Percentiles rank a stretch among this genome's conserved stretches.
These are phyloP conservation scores for Neostethus bicornis DNA, from an alignment of 2,797 vertebrate species.

Conservation along the genomic window DNA sequence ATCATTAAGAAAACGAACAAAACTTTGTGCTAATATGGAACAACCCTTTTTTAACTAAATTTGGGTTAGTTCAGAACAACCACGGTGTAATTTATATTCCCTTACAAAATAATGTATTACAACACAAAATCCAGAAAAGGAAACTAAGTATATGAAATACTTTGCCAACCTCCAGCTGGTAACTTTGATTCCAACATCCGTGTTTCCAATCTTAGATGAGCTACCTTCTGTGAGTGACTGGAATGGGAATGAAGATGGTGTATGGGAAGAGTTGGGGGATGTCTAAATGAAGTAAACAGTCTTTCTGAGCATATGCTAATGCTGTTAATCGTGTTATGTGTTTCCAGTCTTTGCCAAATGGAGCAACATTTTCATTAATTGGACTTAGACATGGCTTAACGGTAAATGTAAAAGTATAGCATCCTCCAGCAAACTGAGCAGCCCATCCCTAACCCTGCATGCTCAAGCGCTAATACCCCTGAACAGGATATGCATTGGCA, in stretches of 20 bases:
- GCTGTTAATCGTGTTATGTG: conserved; percentile 44
- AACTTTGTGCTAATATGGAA: too few relatives aligned
- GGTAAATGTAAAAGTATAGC: conserved; percentile 27
- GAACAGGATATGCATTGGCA: too few relatives aligned
- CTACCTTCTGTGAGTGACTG: background rate
- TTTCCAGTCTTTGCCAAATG: conserved; percentile 35
- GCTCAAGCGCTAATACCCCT: background rate
- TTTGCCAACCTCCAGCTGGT: background rate
- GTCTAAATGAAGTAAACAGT: conserved; percentile 25
- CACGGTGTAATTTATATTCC: too few relatives aligned
- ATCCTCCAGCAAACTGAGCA: conserved; percentile 16
- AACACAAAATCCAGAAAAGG: too few relatives aligned
- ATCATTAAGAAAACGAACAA: too few relatives aligned
- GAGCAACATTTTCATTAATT: conserved; percentile 36
- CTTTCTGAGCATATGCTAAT: conserved; percentile 42
- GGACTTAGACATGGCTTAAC: conserved; percentile 19
- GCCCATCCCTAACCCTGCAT: conserved; percentile 4
- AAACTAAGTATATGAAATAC: too few relatives aligned
- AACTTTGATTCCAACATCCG: too few relatives aligned
- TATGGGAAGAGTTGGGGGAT: conserved; percentile 2
- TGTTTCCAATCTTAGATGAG: too few relatives aligned
- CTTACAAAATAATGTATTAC: too few relatives aligned
- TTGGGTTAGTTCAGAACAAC: too few relatives aligned
- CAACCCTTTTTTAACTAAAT: too few relatives aligned
- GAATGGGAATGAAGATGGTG: background rate